Evolutionary conservation across 53 echinoderm and acorn worm species (phyloP).

Genomic region (Holothuria scabra): DNA sequence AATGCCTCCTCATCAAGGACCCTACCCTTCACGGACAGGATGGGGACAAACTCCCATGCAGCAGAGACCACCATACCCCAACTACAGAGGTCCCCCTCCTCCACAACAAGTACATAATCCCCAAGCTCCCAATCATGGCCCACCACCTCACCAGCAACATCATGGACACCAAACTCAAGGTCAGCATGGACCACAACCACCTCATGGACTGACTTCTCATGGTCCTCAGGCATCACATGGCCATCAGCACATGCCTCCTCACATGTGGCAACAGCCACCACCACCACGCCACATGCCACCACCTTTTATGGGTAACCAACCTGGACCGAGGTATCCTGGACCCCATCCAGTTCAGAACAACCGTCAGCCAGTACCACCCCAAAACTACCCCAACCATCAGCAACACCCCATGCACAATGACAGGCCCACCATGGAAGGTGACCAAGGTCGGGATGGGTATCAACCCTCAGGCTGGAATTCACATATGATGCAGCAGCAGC

Average conservation of each 20-base stretch:
- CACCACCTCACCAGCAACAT: slow-evolving; percentile 39
- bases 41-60: slow-evolving; percentile 54
- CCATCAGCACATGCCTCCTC: slow-evolving; percentile 50
- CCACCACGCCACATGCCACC: slow-evolving; percentile 54
- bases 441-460: slow-evolving; percentile 4
- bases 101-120: slow-evolving; percentile 40
- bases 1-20: slow-evolving; percentile 35
- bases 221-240: slow-evolving; percentile 35
- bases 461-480: slow-evolving; percentile 11
- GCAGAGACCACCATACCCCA: slow-evolving; percentile 39
- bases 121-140: slow-evolving; percentile 60
- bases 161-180: slow-evolving; percentile 47
- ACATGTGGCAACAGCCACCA: slow-evolving; percentile 68
- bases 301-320: slow-evolving; percentile 36
- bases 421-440: slow-evolving; percentile 22
- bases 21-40: slow-evolving; percentile 46
- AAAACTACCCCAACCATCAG: slow-evolving; percentile 26
- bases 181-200: slow-evolving; percentile 9
- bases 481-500: slow-evolving; percentile 41
- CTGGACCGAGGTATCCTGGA: slow-evolving; percentile 52
- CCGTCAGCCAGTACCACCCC: slow-evolving; percentile 24
- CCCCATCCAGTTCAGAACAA: slow-evolving; percentile 52
- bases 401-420: slow-evolving; percentile 18
- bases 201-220: slow-evolving; percentile 42
- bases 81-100: slow-evolving; percentile 29